Base-by-base conservation (phyloP, 2,888 invertebrate species). In the Melanostoma scalare region DNA sequence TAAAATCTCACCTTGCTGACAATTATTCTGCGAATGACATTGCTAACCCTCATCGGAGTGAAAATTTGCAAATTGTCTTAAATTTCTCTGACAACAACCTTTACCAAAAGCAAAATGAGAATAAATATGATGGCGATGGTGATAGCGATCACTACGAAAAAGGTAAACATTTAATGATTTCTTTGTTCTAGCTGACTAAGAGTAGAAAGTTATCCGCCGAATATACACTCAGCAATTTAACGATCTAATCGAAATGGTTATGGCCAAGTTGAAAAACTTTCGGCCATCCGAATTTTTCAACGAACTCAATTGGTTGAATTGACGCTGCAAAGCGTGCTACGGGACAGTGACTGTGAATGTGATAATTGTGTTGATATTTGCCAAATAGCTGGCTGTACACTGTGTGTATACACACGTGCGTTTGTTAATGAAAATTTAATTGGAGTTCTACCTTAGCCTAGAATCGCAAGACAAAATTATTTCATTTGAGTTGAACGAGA, bases 191-290 rank as follows among this genome's bases (percentile, higher is more conserved):
- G 10, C 44, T 46, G 44, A n/a, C 10, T 46, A 46, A n/a, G 36
- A 68, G 58, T 60, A 60, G 71, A 71, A 71, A 71, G 71, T 60
- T 71, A 40, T 30, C 50, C 38, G 20, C 33, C 60, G 58, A 71
- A 50, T 52, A 68, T 56, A 20, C 20, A 20, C 20, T 20, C 20
- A 20, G 20, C 48, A 50, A 56, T 38, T 48, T 31, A 48, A 38
- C 30, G 31, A 56, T 46, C 38, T n/a, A 42, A 8, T 42, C 42
- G 3, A 42, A 44, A 33, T 3, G 44, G 44, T 30, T 44, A 9
- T 40, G 50, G 50, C 3, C 50, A 36, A 38, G 35, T 36, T 8
- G 36, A 40, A 20, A 36, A 55, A 44, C n/a, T n/a, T 60, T 35
- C 33, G 44, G 20, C 31, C 50, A 50, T 9, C 65, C 33, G 35